Percentiles rank a stretch among this genome's conserved stretches.
Evolutionary conservation across 2,888 invertebrate genomes (phyloP).

Genomic region (Ennomos fuscantarius): DNA sequence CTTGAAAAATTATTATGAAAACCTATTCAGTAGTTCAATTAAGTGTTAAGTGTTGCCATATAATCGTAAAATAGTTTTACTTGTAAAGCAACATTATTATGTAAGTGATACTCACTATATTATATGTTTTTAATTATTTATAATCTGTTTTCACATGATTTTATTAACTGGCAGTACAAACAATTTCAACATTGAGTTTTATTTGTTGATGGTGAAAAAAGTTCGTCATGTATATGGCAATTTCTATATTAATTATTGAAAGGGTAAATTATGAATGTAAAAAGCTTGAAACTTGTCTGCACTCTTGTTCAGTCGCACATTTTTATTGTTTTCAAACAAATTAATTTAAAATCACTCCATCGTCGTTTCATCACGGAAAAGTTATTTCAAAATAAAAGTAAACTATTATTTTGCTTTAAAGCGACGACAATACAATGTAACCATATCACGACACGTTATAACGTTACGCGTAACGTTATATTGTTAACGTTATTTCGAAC

Average conservation of each 20-base stretch:
- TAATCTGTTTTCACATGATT: not conserved
- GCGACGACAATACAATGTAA: slow-evolving; percentile 16
- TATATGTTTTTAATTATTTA: slow-evolving; percentile 13
- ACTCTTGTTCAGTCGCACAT: too few species aligned
- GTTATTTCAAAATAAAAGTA: not conserved
- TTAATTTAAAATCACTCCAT: too few species aligned
- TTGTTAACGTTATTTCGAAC: not conserved
- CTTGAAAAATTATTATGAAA: not conserved
- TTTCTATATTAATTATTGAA: too few species aligned
- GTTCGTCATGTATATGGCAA: too few species aligned
- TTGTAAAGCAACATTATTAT: slow-evolving; percentile 11
- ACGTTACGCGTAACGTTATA: slow-evolving; percentile 1
- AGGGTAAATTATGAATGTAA: too few species aligned
- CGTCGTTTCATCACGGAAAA: not conserved
- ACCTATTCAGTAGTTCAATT: slow-evolving; percentile 8
- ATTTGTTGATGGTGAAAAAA: too few species aligned
- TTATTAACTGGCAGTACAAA: not conserved
- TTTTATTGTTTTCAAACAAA: too few species aligned
- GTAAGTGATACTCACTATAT: slow-evolving; percentile 24
- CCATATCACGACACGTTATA: slow-evolving; percentile 16
- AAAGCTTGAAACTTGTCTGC: too few species aligned
- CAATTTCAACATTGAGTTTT: not conserved
- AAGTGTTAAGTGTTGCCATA: slow-evolving; percentile 24
- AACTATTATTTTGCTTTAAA: slow-evolving; percentile 4
- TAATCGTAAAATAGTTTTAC: slow-evolving; percentile 20